A percentile compares a stretch with the other conserved stretches of the same genome.
Conservation (phyloP, 2,113 vertebrate genomes). For the Anguilla rostrata region DNA sequence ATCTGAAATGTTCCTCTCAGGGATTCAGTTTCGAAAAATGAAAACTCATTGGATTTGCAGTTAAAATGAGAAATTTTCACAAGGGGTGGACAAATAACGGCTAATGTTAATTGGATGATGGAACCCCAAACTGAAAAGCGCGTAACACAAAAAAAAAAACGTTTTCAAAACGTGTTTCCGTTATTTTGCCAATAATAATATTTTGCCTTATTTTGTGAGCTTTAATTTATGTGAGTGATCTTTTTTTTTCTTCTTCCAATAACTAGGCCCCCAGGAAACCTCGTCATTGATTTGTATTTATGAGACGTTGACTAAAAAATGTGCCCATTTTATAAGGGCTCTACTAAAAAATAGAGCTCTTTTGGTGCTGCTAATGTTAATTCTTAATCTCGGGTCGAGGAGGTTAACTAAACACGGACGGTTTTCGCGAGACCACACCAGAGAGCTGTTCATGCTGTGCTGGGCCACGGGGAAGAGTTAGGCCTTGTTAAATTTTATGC, state of each 20-base stretch:
- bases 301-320: not conserved
- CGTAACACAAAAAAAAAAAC: not conserved
- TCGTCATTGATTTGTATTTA: not conserved
- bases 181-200: too few relatives aligned
- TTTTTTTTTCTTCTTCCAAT: too few relatives aligned
- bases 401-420: slow-evolving; percentile 94
- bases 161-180: too few relatives aligned
- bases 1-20: not conserved
- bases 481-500: slow-evolving; percentile 84
- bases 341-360: slow-evolving; percentile 53
- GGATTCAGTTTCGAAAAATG: not conserved
- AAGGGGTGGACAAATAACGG: not conserved
- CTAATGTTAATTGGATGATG: not conserved
- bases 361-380: slow-evolving; percentile 51
- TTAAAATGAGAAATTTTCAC: not conserved
- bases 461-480: slow-evolving; percentile 74
- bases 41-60: not conserved
- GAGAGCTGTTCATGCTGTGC: slow-evolving; percentile 78
- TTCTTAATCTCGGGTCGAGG: slow-evolving; percentile 82
- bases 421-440: slow-evolving; percentile 89
- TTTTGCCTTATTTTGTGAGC: too few relatives aligned
- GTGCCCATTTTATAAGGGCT: slow-evolving; percentile 45
- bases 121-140: not conserved
- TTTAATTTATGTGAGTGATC: not conserved
- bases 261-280: not conserved